A percentile compares a stretch with the other conserved stretches of the same genome.
phyloP scores from a whole-genome alignment of 2,888 invertebrate genomes.

The Nomada goodeniana region DNA sequence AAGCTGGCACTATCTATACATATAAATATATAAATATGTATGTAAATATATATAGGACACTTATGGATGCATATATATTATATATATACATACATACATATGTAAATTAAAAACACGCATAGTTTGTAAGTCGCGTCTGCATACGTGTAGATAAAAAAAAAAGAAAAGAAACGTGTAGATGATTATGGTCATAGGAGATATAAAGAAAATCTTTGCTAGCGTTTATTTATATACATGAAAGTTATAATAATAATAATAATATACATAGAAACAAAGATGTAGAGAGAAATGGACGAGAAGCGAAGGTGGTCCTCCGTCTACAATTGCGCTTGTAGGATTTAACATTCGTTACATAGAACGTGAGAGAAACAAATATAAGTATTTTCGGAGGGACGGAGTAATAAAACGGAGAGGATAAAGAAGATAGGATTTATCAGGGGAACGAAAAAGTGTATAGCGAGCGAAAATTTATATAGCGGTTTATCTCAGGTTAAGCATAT shows the following conservation, averaged over 20 bases:
- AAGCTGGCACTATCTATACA: conserved; percentile 49
- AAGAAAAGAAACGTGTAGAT: conserved; percentile 38
- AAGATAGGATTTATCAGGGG: conserved; percentile 45
- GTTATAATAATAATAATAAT: conserved; percentile 27
- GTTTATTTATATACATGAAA: conserved; percentile 71
- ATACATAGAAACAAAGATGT: conserved; percentile 20
- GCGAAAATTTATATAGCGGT: conserved; percentile 56
- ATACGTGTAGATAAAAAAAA: conserved; percentile 46
- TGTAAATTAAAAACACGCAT: conserved; percentile 45
- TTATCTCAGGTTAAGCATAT: conserved; percentile 69
- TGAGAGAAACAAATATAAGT: conserved; percentile 57
- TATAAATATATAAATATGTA: conserved; percentile 54
- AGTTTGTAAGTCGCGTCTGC: conserved; percentile 40
- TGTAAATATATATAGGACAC: conserved; percentile 37
- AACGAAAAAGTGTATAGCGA: conserved; percentile 41
- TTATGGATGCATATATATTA: conserved; percentile 40
- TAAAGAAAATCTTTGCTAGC: conserved; percentile 66
- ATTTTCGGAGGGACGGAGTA: conserved; percentile 72
- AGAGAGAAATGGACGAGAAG: conserved; percentile 24
- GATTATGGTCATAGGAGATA: conserved; percentile 46
- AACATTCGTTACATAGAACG: conserved; percentile 62
- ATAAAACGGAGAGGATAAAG: background rate
- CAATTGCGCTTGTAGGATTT: conserved; percentile 66
- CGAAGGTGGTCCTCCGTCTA: conserved; percentile 47
- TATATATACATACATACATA: conserved; percentile 42